Conservation (phyloP, 2,797 vertebrate genomes). For the Perodicticus potto region DNA sequence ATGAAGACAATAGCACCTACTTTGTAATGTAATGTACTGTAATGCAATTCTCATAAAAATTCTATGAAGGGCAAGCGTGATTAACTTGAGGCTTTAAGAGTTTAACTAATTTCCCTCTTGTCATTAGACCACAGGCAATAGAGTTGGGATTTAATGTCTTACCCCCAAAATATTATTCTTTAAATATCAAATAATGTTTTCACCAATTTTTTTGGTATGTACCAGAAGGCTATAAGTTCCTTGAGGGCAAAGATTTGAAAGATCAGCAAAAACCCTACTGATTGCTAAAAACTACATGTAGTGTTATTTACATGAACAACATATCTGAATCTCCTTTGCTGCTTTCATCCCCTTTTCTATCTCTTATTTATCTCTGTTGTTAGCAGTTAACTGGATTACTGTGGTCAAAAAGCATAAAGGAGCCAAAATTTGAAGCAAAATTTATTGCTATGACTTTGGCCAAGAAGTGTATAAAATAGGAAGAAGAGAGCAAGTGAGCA, state of each 20-base stretch:
- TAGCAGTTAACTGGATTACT: neutral
- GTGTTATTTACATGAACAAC: neutral
- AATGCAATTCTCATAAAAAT: neutral
- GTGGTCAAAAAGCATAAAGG: neutral
- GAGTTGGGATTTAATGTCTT: neutral
- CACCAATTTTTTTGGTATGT: neutral
- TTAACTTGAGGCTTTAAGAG: neutral
- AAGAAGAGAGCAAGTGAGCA: neutral
- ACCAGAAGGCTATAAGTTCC: neutral
- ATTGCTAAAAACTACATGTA: neutral
- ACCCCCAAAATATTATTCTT: neutral
- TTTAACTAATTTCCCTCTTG: neutral
- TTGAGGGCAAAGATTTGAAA: neutral
- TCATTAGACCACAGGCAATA: neutral
- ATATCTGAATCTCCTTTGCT: neutral
- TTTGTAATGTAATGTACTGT: neutral
- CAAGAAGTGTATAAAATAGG: neutral
- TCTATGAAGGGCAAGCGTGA: neutral
- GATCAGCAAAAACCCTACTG: neutral
- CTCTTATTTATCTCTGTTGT: neutral
- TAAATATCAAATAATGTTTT: neutral
- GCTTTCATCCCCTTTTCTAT: neutral
- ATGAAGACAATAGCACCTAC: neutral
- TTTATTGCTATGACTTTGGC: neutral
- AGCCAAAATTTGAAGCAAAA: constrained; percentile 17